These are phyloP conservation scores for Episyrphus balteatus DNA, from an alignment of 1,140 invertebrate species.

Conservation along the genomic window DNA sequence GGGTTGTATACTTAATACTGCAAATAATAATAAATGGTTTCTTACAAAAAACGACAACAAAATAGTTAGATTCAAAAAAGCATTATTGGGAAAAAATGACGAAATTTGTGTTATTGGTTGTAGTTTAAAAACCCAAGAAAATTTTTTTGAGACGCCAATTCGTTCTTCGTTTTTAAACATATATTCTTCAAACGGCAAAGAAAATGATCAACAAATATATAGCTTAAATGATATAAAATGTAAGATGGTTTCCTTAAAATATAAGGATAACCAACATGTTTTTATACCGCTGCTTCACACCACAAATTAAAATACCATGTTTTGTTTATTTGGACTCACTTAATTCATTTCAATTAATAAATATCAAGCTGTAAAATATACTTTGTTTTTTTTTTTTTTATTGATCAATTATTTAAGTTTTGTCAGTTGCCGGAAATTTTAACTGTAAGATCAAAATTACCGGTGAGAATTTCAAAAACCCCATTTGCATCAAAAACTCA, in stretches of 20 bases:
- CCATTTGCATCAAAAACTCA: too few relatives aligned
- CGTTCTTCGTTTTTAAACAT: neutral
- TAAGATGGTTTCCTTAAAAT: neutral
- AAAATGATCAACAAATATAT: neutral
- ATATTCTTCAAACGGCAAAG: neutral
- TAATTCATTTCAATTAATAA: too few relatives aligned
- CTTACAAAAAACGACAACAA: neutral
- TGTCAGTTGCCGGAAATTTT: too few relatives aligned
- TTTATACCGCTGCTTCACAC: constrained; percentile 3
- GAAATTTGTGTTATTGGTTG: neutral
- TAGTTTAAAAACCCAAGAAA: neutral
- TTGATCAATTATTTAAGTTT: too few relatives aligned
- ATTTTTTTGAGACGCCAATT: constrained; percentile 3
- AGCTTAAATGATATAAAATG: neutral
- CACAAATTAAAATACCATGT: neutral
- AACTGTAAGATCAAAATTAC: too few relatives aligned
- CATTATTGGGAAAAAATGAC: neutral
- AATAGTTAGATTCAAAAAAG: neutral
- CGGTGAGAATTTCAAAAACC: too few relatives aligned
- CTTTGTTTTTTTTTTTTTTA: too few relatives aligned
- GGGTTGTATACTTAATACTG: neutral
- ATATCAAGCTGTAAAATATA: too few relatives aligned
- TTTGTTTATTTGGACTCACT: too few relatives aligned
- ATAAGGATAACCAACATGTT: neutral
- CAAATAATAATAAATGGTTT: neutral